Base-by-base conservation (phyloP, 2,797 vertebrate species). In the Linurgus olivaceus region DNA sequence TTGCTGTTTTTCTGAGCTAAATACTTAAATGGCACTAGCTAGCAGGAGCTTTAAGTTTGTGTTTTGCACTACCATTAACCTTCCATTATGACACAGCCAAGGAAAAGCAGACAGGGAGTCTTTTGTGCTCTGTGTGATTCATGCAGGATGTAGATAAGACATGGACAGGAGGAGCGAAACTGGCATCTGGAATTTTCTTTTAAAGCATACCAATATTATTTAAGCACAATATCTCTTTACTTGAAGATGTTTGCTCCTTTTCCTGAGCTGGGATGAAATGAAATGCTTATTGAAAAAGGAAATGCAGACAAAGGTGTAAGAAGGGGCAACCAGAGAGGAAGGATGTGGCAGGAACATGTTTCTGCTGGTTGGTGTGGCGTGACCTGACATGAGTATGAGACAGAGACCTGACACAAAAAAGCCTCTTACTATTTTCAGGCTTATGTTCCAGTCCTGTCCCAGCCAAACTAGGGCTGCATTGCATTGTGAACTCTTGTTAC, bases 51-150 rank as follows among this genome's bases (percentile, higher is more conserved):
- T 90, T 85, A 87, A 40, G 51, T 88, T 93, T 73, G 45, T 67
- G 19, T 13, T 87, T 95, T 87, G 44, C 2, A 1, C 72, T 75
- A 44, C 65, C 68, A 83, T 95, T 93, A 96, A 87, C 67, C 70
- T 93, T 87, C 86, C 70, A 58, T 94, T 94, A 77, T 90, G 85
- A 54, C 47, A 90, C 35, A 86, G 66, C 72, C 3, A 26, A 83
- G 51, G 42, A 83, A 94, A 86, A 90, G 90, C 38, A 90, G 85
- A 93, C 62, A 94, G 52, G 51, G 72, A 38, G 55, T 38, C 58
- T 86, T 93, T 95, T 94, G 90, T 90, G 72, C 50, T 80, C 48
- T 31, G 31, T 71, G 37, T 93, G 86, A 94, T 88, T 94, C 85
- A 89, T 4, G 5, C 91, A 90, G 82, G 89, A 83, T 80, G 89